phyloP scores from a whole-genome alignment of 1,140 invertebrate species.

The Prorops nasuta region DNA sequence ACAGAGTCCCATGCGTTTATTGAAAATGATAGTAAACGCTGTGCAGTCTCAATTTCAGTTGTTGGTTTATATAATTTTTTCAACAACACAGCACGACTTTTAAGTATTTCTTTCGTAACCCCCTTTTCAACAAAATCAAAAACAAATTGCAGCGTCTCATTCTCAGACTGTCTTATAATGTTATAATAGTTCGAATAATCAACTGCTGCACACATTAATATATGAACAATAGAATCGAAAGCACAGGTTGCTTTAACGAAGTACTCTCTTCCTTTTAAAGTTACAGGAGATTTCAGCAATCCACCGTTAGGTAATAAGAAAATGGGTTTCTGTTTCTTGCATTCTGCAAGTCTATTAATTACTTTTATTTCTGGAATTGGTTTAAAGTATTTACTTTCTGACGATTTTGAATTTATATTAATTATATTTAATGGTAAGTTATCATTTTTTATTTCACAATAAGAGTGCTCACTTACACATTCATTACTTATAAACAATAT shows the following conservation, averaged over 20 bases:
- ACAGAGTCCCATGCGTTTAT: too few relatives aligned
- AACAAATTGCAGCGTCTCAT: too few relatives aligned
- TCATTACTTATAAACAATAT: neutral
- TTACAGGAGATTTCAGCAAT: neutral
- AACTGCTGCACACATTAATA: neutral
- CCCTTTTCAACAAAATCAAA: too few relatives aligned
- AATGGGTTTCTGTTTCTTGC: neutral
- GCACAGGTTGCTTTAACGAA: neutral
- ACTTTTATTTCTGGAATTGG: neutral
- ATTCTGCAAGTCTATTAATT: neutral
- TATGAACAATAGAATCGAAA: neutral
- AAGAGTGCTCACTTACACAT: neutral
- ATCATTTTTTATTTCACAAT: neutral
- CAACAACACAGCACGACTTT: too few relatives aligned
- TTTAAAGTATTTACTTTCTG: neutral
- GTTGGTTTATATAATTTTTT: too few relatives aligned
- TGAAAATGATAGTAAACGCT: too few relatives aligned
- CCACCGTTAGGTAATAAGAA: neutral
- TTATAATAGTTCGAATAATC: neutral
- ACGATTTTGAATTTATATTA: neutral
- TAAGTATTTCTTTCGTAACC: too few relatives aligned
- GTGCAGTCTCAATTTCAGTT: too few relatives aligned
- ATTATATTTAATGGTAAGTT: neutral
- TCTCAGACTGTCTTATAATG: too few relatives aligned
- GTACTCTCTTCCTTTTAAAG: neutral